Percentiles rank a stretch among this genome's conserved stretches.
Conservation (phyloP, 2,113 vertebrate genomes). For the Echinops telfairi region DNA sequence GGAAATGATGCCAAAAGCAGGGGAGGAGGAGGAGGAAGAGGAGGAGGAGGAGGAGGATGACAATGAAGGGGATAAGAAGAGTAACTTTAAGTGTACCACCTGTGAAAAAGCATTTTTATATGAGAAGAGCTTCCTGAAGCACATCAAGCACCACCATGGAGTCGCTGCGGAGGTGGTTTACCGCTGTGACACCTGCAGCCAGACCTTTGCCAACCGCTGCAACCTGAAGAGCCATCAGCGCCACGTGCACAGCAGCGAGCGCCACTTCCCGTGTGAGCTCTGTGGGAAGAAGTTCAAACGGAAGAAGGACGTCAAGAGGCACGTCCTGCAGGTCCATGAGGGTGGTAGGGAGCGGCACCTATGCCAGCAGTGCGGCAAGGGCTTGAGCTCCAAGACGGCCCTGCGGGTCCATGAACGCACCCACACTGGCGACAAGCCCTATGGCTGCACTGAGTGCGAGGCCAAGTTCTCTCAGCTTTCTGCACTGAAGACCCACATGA, state of each 20-base stretch:
- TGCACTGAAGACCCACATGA: slow-evolving; percentile 97
- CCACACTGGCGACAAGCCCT: slow-evolving; percentile 95
- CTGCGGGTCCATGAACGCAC: slow-evolving; percentile 95
- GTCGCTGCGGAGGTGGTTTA: slow-evolving; percentile 90
- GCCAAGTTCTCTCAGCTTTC: slow-evolving; percentile 97
- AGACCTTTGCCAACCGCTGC: slow-evolving; percentile 97
- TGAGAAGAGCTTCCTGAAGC: slow-evolving; percentile 90
- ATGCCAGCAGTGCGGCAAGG: slow-evolving; percentile 94
- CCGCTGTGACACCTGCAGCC: slow-evolving; percentile 93
- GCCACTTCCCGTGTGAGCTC: slow-evolving; percentile 93
- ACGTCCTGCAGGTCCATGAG: slow-evolving; percentile 96
- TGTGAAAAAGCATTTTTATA: slow-evolving; percentile 87
- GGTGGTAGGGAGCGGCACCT: slow-evolving; percentile 91
- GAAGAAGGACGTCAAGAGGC: slow-evolving; percentile 96
- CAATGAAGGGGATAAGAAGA: slow-evolving; percentile 81
- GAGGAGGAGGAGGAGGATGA: slow-evolving; percentile 59
- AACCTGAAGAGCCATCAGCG: slow-evolving; percentile 97
- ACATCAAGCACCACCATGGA: slow-evolving; percentile 90
- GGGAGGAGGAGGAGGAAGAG: slow-evolving; percentile 83
- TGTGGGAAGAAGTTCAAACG: slow-evolving; percentile 97
- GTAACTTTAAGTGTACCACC: slow-evolving; percentile 90
- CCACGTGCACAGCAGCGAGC: slow-evolving; percentile 96
- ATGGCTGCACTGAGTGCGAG: slow-evolving; percentile 91
- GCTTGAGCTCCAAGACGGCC: slow-evolving; percentile 96
- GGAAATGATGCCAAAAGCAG: slow-evolving; percentile 53